phyloP scores from a whole-genome alignment of 2,888 invertebrate species.

The Epiblema foenella region DNA sequence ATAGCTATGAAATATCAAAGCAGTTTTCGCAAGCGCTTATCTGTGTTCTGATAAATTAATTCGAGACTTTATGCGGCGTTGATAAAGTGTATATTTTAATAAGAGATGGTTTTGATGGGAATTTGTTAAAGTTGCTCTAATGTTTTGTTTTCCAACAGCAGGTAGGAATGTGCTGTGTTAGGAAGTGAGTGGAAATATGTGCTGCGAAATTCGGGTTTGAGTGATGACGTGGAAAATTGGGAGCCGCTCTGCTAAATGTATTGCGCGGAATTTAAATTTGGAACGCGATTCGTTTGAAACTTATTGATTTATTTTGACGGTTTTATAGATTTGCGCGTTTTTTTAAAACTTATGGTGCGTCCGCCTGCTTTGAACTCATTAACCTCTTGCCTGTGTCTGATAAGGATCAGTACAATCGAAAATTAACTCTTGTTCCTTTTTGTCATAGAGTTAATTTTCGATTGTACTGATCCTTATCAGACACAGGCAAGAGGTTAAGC shows the following conservation, averaged over 20 bases:
- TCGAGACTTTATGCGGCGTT: not conserved
- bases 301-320: not conserved
- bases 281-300: slow-evolving; percentile 4
- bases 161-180: slow-evolving; percentile 22
- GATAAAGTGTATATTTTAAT: not conserved
- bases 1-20: slow-evolving; percentile 50
- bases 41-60: not conserved
- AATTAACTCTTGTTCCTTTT: no score
- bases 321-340: not conserved
- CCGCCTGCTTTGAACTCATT: no score
- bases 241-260: slow-evolving; percentile 9
- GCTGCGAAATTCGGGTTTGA: slow-evolving; percentile 29
- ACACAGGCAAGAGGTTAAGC: no score
- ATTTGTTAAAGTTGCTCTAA: not conserved
- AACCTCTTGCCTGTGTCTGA: no score
- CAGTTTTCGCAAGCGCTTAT: slow-evolving; percentile 6
- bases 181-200: slow-evolving; percentile 20
- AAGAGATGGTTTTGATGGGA: not conserved
- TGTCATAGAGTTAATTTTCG: no score
- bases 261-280: slow-evolving; percentile 2
- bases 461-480: no score
- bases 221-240: slow-evolving; percentile 30
- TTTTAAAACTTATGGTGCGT: no score
- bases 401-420: no score
- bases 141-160: slow-evolving; percentile 56